Evolutionary conservation across 2,113 vertebrate species (phyloP), one percentile per base, ranked within the genome.

Genomic region (Cacatua alba): DNA sequence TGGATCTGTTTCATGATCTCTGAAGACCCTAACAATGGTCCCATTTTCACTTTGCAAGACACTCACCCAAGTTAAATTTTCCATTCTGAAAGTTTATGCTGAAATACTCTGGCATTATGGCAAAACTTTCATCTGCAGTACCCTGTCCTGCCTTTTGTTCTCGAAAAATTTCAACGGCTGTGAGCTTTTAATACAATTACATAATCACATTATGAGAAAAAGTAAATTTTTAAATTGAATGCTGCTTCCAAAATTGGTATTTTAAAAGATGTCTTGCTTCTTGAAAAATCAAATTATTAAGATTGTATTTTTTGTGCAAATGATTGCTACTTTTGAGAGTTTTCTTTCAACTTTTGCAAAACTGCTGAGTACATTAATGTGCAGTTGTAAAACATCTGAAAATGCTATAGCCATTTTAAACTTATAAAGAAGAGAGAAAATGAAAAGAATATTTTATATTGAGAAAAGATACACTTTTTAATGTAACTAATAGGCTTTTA

Each of bases 151-250:
- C 17, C 6, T 71, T 76, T 5, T 52, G 82, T 63, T 71, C 52
- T 26, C 4, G 4, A 72, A 43, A 48, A 53, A 46, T 5, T 62
- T 59, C 43, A 60, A 2, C 74, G 51, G 71, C 76, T 93, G 70
- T 94, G 65, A 93, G 16, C 48, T 68, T 88, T 90, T 90, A 83
- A 84, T 91, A 28, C 43, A 82, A 86, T 96, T 95, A 83, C 26
- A 67, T 92, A 88, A 96, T 81, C 4, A 2, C 46, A 62, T 95
- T 88, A 90, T 63, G 35, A 91, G 48, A 59, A 90, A 91, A 91
- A 82, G 39, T 60, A 69, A 59, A 20, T n/a, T 86, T 95, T 90
- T 23, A 46, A 80, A 63, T 75, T 4, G 72, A 74, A 35, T 35
- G 10, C 35, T 83, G 91, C 51, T 74, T 90, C 88, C 79, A 51